Base-by-base conservation (phyloP, 2,888 invertebrate species). In the Macrosoma leucophasiata region DNA sequence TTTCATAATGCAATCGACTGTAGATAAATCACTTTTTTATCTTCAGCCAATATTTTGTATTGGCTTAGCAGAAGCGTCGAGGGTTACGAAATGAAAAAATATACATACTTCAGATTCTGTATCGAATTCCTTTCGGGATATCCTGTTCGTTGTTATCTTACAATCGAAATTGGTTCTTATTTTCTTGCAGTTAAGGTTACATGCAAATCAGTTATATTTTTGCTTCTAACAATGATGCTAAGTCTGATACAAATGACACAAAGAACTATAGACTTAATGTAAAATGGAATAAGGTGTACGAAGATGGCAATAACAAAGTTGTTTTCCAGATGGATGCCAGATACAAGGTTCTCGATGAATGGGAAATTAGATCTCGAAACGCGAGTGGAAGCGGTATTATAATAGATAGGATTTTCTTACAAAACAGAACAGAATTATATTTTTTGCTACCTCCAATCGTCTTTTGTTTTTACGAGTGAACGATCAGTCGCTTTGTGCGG, bases 291-390 rank as follows among this genome's bases (percentile, higher is more conserved):
- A 65, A 24, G 50, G 48, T 40, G 30, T 14, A 36, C 17, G 29
- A 13, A 9, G 14, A 21, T 10, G 17, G 51, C 11, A 46, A 21
- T 18, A 4, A 17, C 33, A 47, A 41, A 26, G 25, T 37, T 49
- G 49, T 62, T 57, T 45, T 48, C 40, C 32, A 41, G 40, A 52
- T 38, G 42, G 28, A 29, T 44, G 39, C 32, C 58, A 61, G 56
- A 66, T 69, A 67, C 60, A 62, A 62, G 57, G 55, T 53, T 58
- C 59, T 55, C 63, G 62, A 66, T 72, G 67, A 70, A 72, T 72
- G 61, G 67, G 68, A 73, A 76, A 75, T 76, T 71, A 74, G 67
- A 70, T 70, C 60, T 56, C 44, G 55, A 53, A 55, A 59, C 55
- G 51, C 59, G 57, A 31, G 35, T 27, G 61, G 62, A 62, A 63